These are phyloP conservation scores for Agrotis ipsilon DNA, from an alignment of 2,888 invertebrate genomes.

Conservation along the genomic window DNA sequence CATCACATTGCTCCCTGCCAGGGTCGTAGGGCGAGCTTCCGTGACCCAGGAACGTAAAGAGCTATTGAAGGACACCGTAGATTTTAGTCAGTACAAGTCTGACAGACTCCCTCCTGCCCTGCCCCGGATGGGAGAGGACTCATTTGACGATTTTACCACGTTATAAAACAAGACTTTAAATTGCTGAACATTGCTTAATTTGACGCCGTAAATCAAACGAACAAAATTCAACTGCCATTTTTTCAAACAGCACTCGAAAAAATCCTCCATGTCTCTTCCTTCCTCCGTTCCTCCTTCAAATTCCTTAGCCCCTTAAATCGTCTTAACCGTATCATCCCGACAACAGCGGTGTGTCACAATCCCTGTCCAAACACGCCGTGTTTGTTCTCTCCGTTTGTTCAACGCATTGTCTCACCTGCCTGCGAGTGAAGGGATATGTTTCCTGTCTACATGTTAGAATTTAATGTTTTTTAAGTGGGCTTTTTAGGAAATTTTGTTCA, in stretches of 20 bases:
- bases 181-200: too few species aligned
- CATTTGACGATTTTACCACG: too few species aligned
- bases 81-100: too few species aligned
- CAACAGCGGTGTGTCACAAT: slow-evolving; percentile 49
- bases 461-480: slow-evolving; percentile 9
- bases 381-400: slow-evolving; percentile 57
- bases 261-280: not conserved
- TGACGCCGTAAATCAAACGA: too few species aligned
- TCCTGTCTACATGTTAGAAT: slow-evolving; percentile 38
- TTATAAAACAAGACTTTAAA: too few species aligned
- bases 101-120: too few species aligned
- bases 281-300: too few species aligned
- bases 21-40: too few species aligned
- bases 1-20: too few species aligned
- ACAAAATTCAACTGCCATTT: not conserved
- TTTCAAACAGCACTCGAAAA: not conserved
- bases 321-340: slow-evolving; percentile 42
- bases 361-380: slow-evolving; percentile 51
- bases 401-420: slow-evolving; percentile 63
- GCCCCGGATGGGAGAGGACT: too few species aligned
- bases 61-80: too few species aligned
- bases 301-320: slow-evolving; percentile 34
- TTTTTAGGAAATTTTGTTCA: not conserved
- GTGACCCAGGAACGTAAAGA: too few species aligned
- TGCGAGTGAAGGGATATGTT: slow-evolving; percentile 41